These are phyloP conservation scores for Lophius piscatorius DNA, from an alignment of 2,113 vertebrate species.

Conservation along the genomic window DNA sequence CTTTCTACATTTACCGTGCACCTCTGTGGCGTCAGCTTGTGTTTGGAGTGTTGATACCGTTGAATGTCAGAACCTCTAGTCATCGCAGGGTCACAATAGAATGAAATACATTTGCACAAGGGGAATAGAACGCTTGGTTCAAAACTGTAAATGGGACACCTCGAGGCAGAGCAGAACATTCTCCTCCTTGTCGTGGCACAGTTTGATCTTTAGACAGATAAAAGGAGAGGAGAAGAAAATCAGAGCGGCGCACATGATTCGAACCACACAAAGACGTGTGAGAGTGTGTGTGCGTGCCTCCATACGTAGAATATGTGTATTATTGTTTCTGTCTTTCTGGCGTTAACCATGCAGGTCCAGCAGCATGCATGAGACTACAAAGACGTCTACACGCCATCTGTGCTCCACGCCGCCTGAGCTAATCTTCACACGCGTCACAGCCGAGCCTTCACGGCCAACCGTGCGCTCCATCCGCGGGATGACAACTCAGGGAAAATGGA, in stretches of 20 bases:
- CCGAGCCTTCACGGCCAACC: conserved; percentile 15
- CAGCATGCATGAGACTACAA: too few species aligned
- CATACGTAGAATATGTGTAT: neutral
- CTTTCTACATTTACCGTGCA: conserved; percentile 49
- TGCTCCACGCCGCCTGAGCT: neutral
- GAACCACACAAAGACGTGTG: neutral
- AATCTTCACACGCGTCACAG: conserved; percentile 3
- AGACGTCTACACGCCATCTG: conserved; percentile 2
- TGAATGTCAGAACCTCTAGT: conserved; percentile 38
- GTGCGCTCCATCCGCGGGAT: conserved; percentile 3
- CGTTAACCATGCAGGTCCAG: neutral
- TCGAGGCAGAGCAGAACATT: conserved; percentile 40
- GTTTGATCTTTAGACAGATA: too few species aligned
- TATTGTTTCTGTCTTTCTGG: neutral
- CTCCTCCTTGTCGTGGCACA: conserved; percentile 20
- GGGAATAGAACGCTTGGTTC: conserved; percentile 33
- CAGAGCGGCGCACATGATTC: neutral
- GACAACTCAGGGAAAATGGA: conserved; percentile 37
- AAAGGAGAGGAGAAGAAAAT: too few species aligned
- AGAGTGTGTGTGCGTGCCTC: neutral
- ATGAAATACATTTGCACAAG: conserved; percentile 20
- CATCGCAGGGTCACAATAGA: conserved; percentile 44
- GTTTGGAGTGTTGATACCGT: conserved; percentile 40
- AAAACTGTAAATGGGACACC: conserved; percentile 51
- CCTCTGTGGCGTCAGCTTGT: conserved; percentile 50